These are phyloP conservation scores for Microcebus murinus DNA, from an alignment of 2,113 vertebrate species.

Conservation along the genomic window DNA sequence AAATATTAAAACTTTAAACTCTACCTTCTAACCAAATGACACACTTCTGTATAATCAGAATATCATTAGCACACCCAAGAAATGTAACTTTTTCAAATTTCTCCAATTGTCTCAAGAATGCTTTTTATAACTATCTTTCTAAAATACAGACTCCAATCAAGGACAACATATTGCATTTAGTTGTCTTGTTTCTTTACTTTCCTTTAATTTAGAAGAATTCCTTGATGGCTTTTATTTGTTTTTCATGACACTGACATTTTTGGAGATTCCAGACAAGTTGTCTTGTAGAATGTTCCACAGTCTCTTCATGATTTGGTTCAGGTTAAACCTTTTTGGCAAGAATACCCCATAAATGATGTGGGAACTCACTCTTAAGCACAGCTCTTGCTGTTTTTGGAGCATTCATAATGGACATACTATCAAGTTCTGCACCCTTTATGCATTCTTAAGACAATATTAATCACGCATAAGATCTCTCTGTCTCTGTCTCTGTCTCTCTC, in stretches of 20 bases:
- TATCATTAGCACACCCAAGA: background rate
- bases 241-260: background rate
- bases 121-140: background rate
- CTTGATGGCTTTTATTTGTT: background rate
- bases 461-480: background rate
- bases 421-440: background rate
- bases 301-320: slow-evolving; percentile 2
- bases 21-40: background rate
- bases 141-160: background rate
- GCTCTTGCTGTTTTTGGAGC: slow-evolving; percentile 27
- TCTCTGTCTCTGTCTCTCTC: too few species aligned
- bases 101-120: background rate
- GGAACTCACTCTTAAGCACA: background rate
- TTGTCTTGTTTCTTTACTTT: background rate
- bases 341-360: background rate
- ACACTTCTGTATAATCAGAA: background rate
- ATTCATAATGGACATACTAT: background rate
- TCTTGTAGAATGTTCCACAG: background rate
- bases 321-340: background rate
- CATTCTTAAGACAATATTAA: slow-evolving; percentile 26
- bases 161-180: background rate
- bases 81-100: background rate
- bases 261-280: background rate
- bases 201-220: background rate
- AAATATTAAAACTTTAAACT: background rate